Percentiles rank a stretch among this genome's conserved stretches.
These are phyloP conservation scores for Pagrus major DNA, from an alignment of 2,113 vertebrate species.

Conservation along the genomic window DNA sequence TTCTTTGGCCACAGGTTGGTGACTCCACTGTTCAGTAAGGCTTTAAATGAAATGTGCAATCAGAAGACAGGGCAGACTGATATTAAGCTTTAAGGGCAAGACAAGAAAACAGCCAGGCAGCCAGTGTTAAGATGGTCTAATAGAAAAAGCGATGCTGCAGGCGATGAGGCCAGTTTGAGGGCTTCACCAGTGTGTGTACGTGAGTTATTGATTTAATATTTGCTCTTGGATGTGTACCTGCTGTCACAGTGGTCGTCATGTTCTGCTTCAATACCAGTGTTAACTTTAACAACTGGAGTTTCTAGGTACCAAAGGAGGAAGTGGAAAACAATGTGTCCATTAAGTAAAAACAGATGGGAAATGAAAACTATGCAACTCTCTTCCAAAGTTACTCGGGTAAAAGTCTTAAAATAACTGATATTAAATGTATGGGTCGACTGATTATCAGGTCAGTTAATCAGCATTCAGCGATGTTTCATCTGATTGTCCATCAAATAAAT, in stretches of 20 bases:
- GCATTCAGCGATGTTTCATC: too few species aligned
- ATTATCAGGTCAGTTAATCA: too few species aligned
- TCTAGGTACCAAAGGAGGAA: not conserved
- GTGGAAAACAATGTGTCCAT: not conserved
- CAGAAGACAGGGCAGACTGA: slow-evolving; percentile 16
- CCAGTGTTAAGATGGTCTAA: slow-evolving; percentile 4
- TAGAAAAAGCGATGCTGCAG: slow-evolving; percentile 10
- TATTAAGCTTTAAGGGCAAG: slow-evolving; percentile 18
- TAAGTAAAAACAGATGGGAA: not conserved
- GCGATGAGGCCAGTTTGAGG: slow-evolving; percentile 6
- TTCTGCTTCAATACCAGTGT: slow-evolving; percentile 6
- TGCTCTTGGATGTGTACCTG: not conserved
- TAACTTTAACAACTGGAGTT: slow-evolving; percentile 4
- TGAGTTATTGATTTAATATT: slow-evolving; percentile 23
- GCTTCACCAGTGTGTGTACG: not conserved
- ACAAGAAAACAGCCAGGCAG: slow-evolving; percentile 19
- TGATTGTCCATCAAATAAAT: too few species aligned
- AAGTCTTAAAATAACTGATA: too few species aligned
- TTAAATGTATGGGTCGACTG: too few species aligned
- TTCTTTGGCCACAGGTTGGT: slow-evolving; percentile 10
- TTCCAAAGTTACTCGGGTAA: too few species aligned
- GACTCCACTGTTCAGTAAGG: slow-evolving; percentile 34
- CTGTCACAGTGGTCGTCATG: not conserved
- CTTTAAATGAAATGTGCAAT: slow-evolving; percentile 37
- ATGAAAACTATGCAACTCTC: not conserved